Evolutionary conservation across 1,140 invertebrate species (phyloP).

Genomic region (Berghia stephanieae): DNA sequence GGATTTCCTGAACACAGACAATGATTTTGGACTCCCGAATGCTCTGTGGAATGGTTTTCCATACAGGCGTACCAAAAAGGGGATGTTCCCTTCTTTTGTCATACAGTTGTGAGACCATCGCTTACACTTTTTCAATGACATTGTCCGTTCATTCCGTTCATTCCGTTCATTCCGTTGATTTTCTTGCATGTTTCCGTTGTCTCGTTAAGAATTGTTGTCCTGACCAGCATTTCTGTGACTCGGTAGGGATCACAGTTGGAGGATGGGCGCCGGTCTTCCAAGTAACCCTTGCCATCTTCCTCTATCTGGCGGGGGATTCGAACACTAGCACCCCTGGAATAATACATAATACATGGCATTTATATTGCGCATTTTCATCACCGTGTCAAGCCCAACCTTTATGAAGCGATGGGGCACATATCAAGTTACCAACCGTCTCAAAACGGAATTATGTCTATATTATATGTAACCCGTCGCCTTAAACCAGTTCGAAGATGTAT

Average conservation of each 20-base stretch:
- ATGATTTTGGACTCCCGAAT: too few relatives aligned
- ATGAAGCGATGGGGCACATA: too few relatives aligned
- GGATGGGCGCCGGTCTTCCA: conserved; percentile 92
- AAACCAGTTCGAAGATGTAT: too few relatives aligned
- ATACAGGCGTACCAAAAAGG: too few relatives aligned
- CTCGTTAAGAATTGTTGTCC: conserved; percentile 50
- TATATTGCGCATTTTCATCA: too few relatives aligned
- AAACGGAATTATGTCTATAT: too few relatives aligned
- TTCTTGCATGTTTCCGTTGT: background rate
- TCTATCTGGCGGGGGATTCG: conserved; percentile 75
- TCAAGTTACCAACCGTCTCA: too few relatives aligned
- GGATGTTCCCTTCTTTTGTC: background rate
- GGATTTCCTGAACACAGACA: too few relatives aligned
- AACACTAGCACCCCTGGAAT: conserved; percentile 68
- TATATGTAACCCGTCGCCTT: too few relatives aligned
- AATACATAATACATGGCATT: too few relatives aligned
- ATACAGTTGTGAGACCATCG: background rate
- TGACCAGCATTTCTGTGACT: conserved; percentile 64
- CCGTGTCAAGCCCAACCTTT: too few relatives aligned
- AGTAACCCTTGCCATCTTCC: conserved; percentile 89
- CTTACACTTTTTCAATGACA: background rate
- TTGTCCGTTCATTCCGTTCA: background rate
- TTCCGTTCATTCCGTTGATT: background rate
- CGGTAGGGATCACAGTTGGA: conserved; percentile 94
- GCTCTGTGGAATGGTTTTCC: too few relatives aligned